Evolutionary conservation across 2,888 invertebrate genomes (phyloP).

Genomic region (Gortyna flavago): DNA sequence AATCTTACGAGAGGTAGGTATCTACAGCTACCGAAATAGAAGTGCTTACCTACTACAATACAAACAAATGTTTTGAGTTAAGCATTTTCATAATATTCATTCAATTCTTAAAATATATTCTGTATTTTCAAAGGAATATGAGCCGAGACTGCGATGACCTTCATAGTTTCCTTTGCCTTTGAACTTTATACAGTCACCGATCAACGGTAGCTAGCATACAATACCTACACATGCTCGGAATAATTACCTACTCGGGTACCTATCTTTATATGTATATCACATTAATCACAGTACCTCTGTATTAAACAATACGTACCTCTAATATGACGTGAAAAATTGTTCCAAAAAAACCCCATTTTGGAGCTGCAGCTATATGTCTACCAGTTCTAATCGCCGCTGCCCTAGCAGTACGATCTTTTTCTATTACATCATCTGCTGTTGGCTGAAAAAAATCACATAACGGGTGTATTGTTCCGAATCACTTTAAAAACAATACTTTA

Average conservation of each 20-base stretch:
- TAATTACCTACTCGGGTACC: slow-evolving; percentile 21
- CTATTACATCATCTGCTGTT: slow-evolving; percentile 81
- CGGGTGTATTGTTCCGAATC: not conserved
- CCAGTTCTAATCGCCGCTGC: slow-evolving; percentile 78
- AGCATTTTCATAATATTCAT: not conserved
- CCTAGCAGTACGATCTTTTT: slow-evolving; percentile 79
- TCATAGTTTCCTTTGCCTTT: slow-evolving; percentile 12
- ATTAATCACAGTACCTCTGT: not conserved
- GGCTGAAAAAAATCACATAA: slow-evolving; percentile 75
- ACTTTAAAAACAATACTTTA: not conserved
- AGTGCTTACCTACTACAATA: not conserved
- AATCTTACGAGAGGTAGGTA: not conserved
- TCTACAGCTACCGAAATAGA: not conserved
- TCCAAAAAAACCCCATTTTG: slow-evolving; percentile 87
- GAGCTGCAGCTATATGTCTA: slow-evolving; percentile 77
- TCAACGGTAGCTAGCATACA: not conserved
- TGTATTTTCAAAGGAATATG: not conserved
- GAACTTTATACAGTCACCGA: not conserved
- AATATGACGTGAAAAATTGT: slow-evolving; percentile 86
- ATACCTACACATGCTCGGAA: not conserved
- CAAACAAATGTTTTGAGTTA: not conserved
- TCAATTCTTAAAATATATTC: not conserved
- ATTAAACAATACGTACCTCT: slow-evolving; percentile 75
- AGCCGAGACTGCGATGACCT: not conserved
- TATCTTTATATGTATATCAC: not conserved